These are phyloP conservation scores for Troilus luridus DNA, from an alignment of 2,888 invertebrate genomes.

Conservation along the genomic window DNA sequence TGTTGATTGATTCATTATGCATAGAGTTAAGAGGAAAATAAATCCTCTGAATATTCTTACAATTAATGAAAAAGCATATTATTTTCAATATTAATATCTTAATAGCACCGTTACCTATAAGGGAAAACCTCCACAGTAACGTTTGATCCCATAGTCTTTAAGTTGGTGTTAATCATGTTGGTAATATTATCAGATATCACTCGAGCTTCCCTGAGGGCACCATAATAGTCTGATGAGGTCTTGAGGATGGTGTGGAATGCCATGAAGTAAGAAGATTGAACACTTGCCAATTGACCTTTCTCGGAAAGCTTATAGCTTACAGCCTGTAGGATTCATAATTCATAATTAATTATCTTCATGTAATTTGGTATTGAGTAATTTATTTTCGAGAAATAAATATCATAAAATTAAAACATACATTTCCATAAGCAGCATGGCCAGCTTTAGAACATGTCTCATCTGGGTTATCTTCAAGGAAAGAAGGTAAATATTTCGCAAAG, in stretches of 20 bases:
- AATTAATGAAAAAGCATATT: background rate
- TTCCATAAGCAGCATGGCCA: conserved; percentile 87
- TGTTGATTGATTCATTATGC: too few relatives aligned
- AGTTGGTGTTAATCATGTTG: conserved; percentile 76
- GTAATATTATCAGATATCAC: conserved; percentile 87
- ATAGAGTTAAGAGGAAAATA: too few relatives aligned
- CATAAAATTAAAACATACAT: conserved; percentile 68
- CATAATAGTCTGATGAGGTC: conserved; percentile 90
- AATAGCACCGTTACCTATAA: conserved; percentile 76
- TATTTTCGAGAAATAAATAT: background rate
- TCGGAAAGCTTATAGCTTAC: conserved; percentile 66
- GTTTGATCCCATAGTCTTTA: conserved; percentile 70
- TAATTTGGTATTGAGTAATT: background rate
- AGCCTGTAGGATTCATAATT: conserved; percentile 65
- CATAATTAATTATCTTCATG: background rate
- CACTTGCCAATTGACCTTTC: conserved; percentile 69
- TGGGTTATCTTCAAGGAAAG: conserved; percentile 88
- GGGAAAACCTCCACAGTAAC: conserved; percentile 81
- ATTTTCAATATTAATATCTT: background rate
- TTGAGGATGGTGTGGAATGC: conserved; percentile 94
- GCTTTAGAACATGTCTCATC: conserved; percentile 81
- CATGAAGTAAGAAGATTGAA: conserved; percentile 92
- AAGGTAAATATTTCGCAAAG: conserved; percentile 83
- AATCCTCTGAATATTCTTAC: too few relatives aligned
- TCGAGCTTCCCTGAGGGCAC: conserved; percentile 86